Conservation (phyloP, 2,797 vertebrate genomes). For the Semotilus atromaculatus region DNA sequence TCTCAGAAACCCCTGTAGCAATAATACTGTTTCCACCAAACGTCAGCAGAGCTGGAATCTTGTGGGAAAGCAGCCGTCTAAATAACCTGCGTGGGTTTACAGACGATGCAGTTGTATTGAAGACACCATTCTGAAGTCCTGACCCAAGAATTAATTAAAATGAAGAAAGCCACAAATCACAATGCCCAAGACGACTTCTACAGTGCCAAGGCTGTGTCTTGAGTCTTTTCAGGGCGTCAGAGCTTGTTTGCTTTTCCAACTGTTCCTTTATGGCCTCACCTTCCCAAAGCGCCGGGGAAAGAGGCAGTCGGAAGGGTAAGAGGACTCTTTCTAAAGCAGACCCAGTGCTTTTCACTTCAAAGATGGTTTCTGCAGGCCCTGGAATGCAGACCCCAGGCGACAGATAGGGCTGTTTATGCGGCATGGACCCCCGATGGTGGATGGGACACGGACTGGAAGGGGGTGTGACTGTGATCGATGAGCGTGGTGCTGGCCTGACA, state of each 20-base stretch:
- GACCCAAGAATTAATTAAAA: conserved; percentile 61
- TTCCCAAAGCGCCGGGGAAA: conserved; percentile 65
- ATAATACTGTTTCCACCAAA: conserved; percentile 55
- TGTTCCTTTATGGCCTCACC: conserved; percentile 70
- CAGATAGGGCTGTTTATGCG: conserved; percentile 73
- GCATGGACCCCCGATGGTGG: conserved; percentile 67
- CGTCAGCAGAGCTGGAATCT: conserved; percentile 55
- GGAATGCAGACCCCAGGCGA: conserved; percentile 75
- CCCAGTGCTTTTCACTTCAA: conserved; percentile 75
- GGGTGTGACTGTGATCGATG: conserved; percentile 78
- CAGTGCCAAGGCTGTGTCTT: conserved; percentile 50
- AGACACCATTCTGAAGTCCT: conserved; percentile 60
- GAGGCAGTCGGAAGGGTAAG: conserved; percentile 41
- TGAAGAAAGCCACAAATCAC: conserved; percentile 49
- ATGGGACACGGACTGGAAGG: conserved; percentile 62
- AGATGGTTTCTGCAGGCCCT: conserved; percentile 79
- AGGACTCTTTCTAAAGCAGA: conserved; percentile 59
- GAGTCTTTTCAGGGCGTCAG: conserved; percentile 73
- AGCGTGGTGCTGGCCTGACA: conserved; percentile 69
- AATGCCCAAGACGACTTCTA: conserved; percentile 48
- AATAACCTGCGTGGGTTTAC: conserved; percentile 49
- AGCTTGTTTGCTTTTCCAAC: conserved; percentile 76
- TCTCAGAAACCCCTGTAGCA: conserved; percentile 63
- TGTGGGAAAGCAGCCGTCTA: conserved; percentile 49
- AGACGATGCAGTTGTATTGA: conserved; percentile 56